phyloP scores from a whole-genome alignment of 2,797 vertebrate genomes.

The Dicrostonyx torquatus region DNA sequence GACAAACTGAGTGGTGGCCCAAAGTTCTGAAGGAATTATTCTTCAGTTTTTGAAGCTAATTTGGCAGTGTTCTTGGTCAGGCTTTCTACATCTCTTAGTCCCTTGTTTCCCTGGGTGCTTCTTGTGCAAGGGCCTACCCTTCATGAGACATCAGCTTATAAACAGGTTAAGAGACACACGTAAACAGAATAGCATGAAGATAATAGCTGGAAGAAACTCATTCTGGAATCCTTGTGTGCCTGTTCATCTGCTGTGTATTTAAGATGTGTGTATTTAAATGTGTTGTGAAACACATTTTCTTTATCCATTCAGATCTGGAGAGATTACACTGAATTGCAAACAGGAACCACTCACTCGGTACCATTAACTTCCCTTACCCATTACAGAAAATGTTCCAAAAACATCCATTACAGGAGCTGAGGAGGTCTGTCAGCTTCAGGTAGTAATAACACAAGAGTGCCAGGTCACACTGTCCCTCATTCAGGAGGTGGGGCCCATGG shows the following conservation, averaged over 20 bases:
- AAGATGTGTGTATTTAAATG: no score
- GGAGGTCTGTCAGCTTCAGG: no score
- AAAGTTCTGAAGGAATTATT: constrained; percentile 6
- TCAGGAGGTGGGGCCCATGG: no score
- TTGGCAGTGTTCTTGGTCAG: not conserved
- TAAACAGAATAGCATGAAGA: not conserved
- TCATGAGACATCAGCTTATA: not conserved
- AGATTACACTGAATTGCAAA: no score
- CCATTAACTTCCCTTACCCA: no score
- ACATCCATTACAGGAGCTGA: no score
- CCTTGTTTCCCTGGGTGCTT: not conserved
- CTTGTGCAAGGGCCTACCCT: not conserved
- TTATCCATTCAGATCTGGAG: no score
- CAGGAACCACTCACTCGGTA: no score
- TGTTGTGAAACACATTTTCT: no score
- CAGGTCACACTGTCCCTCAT: not conserved
- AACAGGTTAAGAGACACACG: not conserved
- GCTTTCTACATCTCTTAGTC: not conserved
- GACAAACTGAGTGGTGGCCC: not conserved
- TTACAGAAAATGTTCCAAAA: no score
- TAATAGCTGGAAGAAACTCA: not conserved
- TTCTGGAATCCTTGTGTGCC: not conserved
- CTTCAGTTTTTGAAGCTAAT: constrained; percentile 32
- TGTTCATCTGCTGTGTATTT: not conserved
- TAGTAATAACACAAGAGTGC: no score